Evolutionary conservation across 2,888 invertebrate species (phyloP), one percentile per base, ranked within the genome.

Genomic region (Teleogryllus oceanicus): DNA sequence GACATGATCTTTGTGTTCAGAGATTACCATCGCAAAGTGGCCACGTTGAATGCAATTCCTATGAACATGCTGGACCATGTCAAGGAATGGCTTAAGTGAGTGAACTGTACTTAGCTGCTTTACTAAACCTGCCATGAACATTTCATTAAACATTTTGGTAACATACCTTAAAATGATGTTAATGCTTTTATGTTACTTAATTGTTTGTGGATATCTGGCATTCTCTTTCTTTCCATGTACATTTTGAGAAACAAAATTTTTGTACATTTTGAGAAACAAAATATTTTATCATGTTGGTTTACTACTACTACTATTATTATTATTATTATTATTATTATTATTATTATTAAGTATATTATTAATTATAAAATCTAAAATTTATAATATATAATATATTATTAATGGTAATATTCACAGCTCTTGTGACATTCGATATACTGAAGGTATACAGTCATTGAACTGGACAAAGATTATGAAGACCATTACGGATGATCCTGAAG

Each of bases 401-500:
- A 37, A 37, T 37, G 37, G 37, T 37, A 37, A 37, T 37, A 37
- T 37, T 37, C 37, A n/a, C 86, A 95, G 94, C 86, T 97, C 97
- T 0, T 98, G 97, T 87, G 98, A 98, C 86, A 97, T 98, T 84
- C 93, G 96, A 75, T 99, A 99, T 88, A 95, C 98, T 0, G 99
- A 99, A 88, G 99, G 99, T 85, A 95, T 99, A 79, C 99, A 99
- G 87, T 97, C 98, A 0, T 90, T 99, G 84, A 99, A 99, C 88
- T 99, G 99, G 99, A 93, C 95, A 0, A 99, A 99, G 88, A 98
- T 99, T 84, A 99, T 99, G 99, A 99, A 99, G 89, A 99, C 99
- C 0, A 99, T 99, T 84, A 95, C 95, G 0, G 99, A 99, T 86
- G 99, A 99, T 88, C 97, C 98, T 0, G 97, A 97, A 85, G 97